Evolutionary conservation across 2,888 invertebrate genomes (phyloP).

Genomic region (Phaonia tiefii): DNA sequence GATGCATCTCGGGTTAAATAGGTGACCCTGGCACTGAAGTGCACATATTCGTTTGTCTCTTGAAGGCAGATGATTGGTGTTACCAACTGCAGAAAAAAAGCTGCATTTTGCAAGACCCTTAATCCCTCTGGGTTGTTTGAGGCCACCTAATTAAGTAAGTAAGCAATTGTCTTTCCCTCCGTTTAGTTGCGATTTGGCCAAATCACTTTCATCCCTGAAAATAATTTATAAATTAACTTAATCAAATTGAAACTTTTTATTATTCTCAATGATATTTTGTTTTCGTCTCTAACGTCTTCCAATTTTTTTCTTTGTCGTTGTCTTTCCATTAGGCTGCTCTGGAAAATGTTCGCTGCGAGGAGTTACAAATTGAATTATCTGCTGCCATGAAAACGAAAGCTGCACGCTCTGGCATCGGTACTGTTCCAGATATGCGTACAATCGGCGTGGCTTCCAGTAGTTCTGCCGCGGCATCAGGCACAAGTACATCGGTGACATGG

Average conservation of each 20-base stretch:
- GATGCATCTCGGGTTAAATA: no score
- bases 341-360: conserved; percentile 90
- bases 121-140: no score
- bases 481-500: conserved; percentile 79
- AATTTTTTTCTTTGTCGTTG: not conserved
- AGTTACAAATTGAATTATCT: conserved; percentile 92
- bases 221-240: not conserved
- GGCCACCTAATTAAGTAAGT: no score
- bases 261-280: not conserved
- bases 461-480: conserved; percentile 74
- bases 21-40: no score
- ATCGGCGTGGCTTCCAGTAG: conserved; percentile 75
- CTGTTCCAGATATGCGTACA: conserved; percentile 7
- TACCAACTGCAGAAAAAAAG: no score
- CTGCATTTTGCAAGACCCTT: no score
- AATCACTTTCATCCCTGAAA: not conserved
- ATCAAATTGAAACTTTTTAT: not conserved
- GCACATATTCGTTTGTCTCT: no score
- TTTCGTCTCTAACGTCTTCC: not conserved
- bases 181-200: no score
- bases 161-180: no score
- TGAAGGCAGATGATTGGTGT: no score
- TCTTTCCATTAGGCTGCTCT: conserved; percentile 82
- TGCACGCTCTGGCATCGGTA: conserved; percentile 74
- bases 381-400: conserved; percentile 84